Evolutionary conservation across 92 coral and sea anemone species (phyloP), one percentile per base, ranked within the genome.

Genomic region (Parazoanthus darwini): DNA sequence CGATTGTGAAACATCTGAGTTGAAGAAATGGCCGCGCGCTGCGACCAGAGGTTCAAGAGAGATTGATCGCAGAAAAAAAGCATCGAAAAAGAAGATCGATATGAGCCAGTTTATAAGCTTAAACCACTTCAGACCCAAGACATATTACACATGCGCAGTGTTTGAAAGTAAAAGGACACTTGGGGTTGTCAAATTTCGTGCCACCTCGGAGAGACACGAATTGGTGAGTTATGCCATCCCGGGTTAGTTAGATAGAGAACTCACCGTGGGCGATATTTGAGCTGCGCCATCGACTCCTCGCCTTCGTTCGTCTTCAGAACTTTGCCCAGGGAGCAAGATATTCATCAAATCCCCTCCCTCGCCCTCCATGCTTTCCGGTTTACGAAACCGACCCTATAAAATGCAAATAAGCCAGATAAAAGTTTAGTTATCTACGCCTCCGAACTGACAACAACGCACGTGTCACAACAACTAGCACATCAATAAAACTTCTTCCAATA

Each of bases 331-430:
- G 51, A 84, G 42, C 29, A 84, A 46, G 43, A 84, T 70, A 71
- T 84, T 84, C 87, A 84, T 84, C 39, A 84, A 70, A 74, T 84
- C 87, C 26, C 87, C 87, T 70, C 87, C 87, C 79, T 84, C 87
- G 87, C 79, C 59, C 66, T 84, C 87, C 87, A 84, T 84, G 46
- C 79, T 79, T 84, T 71, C 70, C 79, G 75, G 79, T 71, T 26
- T 22, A 68, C 16, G 79, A 75, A 71, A 43, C 51, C 48, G 74
- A 63, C 74, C 81, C 85, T 81, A 38, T 20, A 18, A 84, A 84
- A 84, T 46, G 86, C 86, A 84, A 70, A 72, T 72, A 18, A 48
- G 79, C 13, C 43, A 74, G 73, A 74, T 44, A 46, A 74, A 39
- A 39, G 42, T 39, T 39, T 39, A 39, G 42, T 39, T 4, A 2